phyloP scores from a whole-genome alignment of 2,888 invertebrate genomes.

The Troides helena region DNA sequence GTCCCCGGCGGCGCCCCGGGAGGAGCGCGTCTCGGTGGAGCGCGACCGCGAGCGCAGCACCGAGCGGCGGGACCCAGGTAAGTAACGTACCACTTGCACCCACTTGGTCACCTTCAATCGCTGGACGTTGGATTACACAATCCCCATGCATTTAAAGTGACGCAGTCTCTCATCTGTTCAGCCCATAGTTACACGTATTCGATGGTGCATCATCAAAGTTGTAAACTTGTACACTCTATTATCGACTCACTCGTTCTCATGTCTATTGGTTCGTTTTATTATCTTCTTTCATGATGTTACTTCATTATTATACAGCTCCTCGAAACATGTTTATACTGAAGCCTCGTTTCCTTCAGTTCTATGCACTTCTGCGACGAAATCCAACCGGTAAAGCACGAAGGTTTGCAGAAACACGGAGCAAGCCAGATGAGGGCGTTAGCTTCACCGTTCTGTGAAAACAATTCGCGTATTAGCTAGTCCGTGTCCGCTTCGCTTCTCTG shows the following conservation, averaged over 20 bases:
- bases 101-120: neutral
- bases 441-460: neutral
- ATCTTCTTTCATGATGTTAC: no score
- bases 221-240: no score
- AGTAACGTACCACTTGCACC: conserved; percentile 38
- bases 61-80: conserved; percentile 69
- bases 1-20: conserved; percentile 62
- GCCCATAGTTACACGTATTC: no score
- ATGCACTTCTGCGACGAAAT: neutral
- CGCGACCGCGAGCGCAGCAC: conserved; percentile 55
- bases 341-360: neutral
- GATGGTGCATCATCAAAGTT: no score
- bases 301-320: neutral
- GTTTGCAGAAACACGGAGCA: neutral
- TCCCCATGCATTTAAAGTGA: neutral
- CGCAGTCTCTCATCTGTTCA: no score
- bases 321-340: neutral
- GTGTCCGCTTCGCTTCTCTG: conserved; percentile 65
- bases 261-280: no score
- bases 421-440: neutral
- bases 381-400: no score
- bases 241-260: no score
- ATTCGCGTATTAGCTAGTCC: conserved; percentile 52
- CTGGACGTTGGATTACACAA: neutral
- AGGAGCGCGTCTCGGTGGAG: conserved; percentile 59